Base-by-base conservation (phyloP, 2,113 vertebrate genomes). In the Himantopus leucocephalus region DNA sequence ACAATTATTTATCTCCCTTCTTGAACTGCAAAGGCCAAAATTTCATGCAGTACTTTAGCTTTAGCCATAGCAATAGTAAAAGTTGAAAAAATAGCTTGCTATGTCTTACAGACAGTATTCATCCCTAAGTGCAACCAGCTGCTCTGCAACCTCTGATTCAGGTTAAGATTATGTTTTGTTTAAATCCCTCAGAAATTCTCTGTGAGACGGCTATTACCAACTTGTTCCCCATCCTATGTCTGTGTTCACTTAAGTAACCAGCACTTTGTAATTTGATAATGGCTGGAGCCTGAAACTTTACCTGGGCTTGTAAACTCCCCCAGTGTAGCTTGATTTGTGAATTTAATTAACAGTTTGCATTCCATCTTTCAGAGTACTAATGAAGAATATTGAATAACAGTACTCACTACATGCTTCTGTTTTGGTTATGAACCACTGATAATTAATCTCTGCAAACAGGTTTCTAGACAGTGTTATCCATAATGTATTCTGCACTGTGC, bases 331-430 rank as follows among this genome's bases (percentile, higher is more conserved):
- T 63, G 21, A 59, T 74, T 15, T 59, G n/a, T 55, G 34, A 71
- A 52, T 85, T 64, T 67, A 87, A 85, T 78, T 29, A 87, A 59
- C 10, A 43, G 20, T 20, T 72, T 68, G 5, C 14, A 21, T 75
- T 92, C 34, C 21, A 47, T 60, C 27, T 88, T 90, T 63, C 62
- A 76, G 37, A 48, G 12, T 7, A 64, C 26, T 92, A 68, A 78
- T 88, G 73, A 88, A 85, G 93, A 91, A 55, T 92, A 93, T 48
- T 64, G 88, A 88, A 82, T 55, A 88, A 64, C 71, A 73, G 52
- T 72, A 64, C 47, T 72, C 11, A 17, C 12, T 29, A 52, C 43
- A 67, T 12, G 56, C 3, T 67, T 85, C 24, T 73, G 23, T 71
- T 93, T 67, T 75, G 41, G 63, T 85, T 90, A 91, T 60, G 35